These are phyloP conservation scores for Pseudonaja textilis DNA, from an alignment of 2,113 vertebrate genomes.

Conservation along the genomic window DNA sequence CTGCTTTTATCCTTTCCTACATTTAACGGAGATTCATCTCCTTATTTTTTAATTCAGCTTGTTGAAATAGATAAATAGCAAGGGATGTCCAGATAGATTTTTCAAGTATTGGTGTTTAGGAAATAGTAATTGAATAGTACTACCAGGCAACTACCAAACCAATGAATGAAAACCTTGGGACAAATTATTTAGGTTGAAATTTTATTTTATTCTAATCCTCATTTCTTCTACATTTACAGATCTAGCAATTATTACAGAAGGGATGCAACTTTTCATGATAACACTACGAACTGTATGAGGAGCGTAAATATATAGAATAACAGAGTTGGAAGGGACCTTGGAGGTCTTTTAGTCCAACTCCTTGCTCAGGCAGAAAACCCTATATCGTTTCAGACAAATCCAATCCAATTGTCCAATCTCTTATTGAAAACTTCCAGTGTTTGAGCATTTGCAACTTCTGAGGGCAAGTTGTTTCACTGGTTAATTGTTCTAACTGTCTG, in stretches of 20 bases:
- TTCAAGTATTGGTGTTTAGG: not conserved
- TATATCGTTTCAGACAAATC: not conserved
- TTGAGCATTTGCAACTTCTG: not conserved
- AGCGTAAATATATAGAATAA: not conserved
- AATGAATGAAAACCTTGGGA: not conserved
- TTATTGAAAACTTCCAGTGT: not conserved
- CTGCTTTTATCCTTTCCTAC: not conserved
- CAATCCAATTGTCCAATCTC: not conserved
- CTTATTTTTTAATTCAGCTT: not conserved
- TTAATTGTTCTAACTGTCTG: not conserved
- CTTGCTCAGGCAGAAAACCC: not conserved
- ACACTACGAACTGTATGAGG: not conserved
- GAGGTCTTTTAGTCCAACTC: not conserved
- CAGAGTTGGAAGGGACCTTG: not conserved
- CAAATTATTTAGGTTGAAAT: not conserved
- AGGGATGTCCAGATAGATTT: not conserved
- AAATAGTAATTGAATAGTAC: not conserved
- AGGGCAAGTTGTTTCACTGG: not conserved
- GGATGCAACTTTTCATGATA: not conserved
- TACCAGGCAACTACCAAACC: not conserved
- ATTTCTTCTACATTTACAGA: not conserved
- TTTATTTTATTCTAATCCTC: not conserved
- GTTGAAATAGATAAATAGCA: not conserved
- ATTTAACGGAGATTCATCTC: not conserved
- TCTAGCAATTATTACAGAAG: not conserved